Conservation (phyloP, 92 coral and sea anemone genomes). For the Epizoanthus fatuus region DNA sequence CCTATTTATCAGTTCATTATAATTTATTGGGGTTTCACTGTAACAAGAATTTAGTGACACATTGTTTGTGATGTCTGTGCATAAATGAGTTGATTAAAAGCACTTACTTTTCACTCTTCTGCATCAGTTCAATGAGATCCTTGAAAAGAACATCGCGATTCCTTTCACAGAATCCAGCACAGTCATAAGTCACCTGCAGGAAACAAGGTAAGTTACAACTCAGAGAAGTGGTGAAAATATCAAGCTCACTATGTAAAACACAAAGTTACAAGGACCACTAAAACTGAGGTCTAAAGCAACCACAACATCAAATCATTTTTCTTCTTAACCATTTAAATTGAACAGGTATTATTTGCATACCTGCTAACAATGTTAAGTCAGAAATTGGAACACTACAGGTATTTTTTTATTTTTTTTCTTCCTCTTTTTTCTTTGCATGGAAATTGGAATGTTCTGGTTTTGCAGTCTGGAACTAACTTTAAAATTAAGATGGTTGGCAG, state of each 20-base stretch:
- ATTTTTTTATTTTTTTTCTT: too few species aligned
- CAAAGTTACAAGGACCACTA: neutral
- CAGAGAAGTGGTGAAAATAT: too few species aligned
- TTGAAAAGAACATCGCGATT: constrained; percentile 96
- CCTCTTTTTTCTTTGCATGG: too few species aligned
- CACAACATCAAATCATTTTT: neutral
- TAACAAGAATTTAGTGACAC: neutral
- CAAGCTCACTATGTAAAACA: neutral
- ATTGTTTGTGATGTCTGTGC: neutral
- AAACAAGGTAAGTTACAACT: neutral
- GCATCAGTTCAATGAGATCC: constrained; percentile 99
- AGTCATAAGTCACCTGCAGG: constrained; percentile 90
- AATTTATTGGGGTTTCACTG: too few species aligned
- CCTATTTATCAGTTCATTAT: too few species aligned
- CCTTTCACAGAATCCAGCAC: constrained; percentile 97
- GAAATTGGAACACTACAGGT: too few species aligned
- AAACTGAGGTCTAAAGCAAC: neutral
- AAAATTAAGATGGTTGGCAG: too few species aligned
- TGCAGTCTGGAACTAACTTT: too few species aligned
- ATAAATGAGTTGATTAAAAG: neutral
- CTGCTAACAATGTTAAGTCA: too few species aligned
- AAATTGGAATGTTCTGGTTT: too few species aligned
- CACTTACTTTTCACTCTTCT: constrained; percentile 90
- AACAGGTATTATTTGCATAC: too few species aligned
- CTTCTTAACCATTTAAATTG: too few species aligned